Percentiles rank a stretch among this genome's conserved stretches.
Evolutionary conservation across 2,797 vertebrate species (phyloP).

Genomic region (Vespertilio murinus): DNA sequence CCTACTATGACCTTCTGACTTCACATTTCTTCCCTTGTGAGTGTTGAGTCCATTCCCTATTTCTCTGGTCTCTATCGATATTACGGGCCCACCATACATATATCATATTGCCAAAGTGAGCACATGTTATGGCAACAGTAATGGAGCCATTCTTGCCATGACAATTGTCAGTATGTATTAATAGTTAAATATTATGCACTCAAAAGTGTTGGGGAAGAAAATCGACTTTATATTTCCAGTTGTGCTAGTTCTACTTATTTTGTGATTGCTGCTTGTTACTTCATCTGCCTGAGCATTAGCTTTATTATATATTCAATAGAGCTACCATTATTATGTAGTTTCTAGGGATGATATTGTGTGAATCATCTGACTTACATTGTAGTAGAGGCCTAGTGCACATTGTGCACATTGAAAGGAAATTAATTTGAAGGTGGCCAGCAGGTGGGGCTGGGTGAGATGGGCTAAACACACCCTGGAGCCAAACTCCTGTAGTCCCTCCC

Average conservation of each 20-base stretch:
- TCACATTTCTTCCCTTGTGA: not conserved
- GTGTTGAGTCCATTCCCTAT: not conserved
- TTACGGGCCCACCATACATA: not conserved
- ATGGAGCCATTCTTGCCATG: not conserved
- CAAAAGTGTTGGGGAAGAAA: not conserved
- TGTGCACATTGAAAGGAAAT: no score
- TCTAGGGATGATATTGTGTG: not conserved
- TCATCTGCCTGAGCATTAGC: not conserved
- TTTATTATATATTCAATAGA: not conserved
- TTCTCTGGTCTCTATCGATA: not conserved
- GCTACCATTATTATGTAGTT: not conserved
- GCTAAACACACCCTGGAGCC: no score
- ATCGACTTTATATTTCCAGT: not conserved
- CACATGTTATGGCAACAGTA: not conserved
- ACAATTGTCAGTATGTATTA: not conserved
- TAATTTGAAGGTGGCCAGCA: no score
- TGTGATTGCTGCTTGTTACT: not conserved
- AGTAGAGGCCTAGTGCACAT: no score
- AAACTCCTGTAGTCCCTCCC: no score
- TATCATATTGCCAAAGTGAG: not conserved
- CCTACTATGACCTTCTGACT: not conserved
- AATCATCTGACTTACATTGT: not conserved
- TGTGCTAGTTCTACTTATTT: not conserved
- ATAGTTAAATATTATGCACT: conserved; percentile 2
- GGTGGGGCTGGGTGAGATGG: no score